These are phyloP conservation scores for Chelonoidis abingdonii DNA, from an alignment of 2,113 vertebrate species.

Conservation along the genomic window DNA sequence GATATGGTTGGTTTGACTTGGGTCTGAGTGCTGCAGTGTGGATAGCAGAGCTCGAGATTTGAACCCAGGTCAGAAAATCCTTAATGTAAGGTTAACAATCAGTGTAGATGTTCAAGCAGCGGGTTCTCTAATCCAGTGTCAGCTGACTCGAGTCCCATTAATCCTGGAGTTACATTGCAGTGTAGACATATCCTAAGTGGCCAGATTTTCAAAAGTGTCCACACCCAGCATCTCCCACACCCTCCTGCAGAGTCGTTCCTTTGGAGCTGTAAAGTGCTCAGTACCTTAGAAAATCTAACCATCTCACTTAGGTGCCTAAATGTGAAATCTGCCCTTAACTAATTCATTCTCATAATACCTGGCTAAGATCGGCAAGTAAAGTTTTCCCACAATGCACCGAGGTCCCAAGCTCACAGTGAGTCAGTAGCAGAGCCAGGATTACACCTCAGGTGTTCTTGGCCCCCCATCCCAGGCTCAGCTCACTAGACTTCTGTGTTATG, in stretches of 20 bases:
- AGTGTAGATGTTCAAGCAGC: neutral
- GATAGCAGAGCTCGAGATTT: neutral
- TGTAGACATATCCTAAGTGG: neutral
- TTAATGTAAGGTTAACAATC: too few species aligned
- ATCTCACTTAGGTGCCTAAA: neutral
- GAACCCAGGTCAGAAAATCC: neutral
- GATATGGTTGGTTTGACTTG: neutral
- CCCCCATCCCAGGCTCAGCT: neutral
- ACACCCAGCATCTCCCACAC: neutral
- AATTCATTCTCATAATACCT: rapidly evolving
- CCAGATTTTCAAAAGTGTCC: neutral
- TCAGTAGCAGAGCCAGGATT: neutral
- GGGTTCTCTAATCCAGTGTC: neutral
- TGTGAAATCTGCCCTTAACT: neutral
- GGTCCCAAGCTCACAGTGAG: too few species aligned
- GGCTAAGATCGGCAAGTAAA: neutral
- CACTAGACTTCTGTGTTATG: rapidly evolving
- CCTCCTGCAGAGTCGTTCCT: neutral
- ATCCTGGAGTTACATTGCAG: neutral
- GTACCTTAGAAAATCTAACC: neutral
- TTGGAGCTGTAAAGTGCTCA: neutral
- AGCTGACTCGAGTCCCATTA: neutral
- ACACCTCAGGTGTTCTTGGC: neutral
- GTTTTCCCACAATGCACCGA: too few species aligned
- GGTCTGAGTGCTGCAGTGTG: neutral